These are phyloP conservation scores for Ceriagrion tenellum DNA, from an alignment of 2,888 invertebrate genomes.

Conservation along the genomic window DNA sequence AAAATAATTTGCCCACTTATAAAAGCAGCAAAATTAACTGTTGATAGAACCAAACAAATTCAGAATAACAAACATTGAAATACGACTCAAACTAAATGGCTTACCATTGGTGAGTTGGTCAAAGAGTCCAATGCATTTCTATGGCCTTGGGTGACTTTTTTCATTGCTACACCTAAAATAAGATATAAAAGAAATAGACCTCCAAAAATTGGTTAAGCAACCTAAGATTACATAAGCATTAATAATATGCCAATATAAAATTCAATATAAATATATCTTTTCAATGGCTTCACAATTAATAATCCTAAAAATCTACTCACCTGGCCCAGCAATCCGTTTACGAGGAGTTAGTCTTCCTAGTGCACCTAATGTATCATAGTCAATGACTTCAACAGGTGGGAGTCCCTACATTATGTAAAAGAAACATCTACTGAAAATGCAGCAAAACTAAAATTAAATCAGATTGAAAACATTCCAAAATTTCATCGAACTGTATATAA, in stretches of 20 bases:
- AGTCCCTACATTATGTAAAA: constrained; percentile 59
- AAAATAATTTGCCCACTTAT: no score
- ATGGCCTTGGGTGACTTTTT: constrained; percentile 76
- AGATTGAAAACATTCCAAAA: background rate
- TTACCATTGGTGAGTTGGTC: constrained; percentile 20
- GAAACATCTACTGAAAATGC: background rate
- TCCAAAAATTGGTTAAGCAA: background rate
- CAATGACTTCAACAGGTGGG: background rate
- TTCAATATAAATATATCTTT: no score
- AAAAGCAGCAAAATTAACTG: no score
- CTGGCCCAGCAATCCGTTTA: background rate
- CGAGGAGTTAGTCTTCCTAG: background rate
- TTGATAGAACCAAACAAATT: no score
- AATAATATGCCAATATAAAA: background rate
- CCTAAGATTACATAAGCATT: constrained; percentile 62
- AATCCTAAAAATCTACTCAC: background rate
- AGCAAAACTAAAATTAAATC: background rate
- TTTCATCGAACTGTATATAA: no score
- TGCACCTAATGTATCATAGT: background rate
- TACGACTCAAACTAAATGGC: background rate
- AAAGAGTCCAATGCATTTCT: constrained; percentile 33
- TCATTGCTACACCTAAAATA: constrained; percentile 74
- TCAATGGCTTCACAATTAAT: background rate
- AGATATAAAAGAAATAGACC: background rate
- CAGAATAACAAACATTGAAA: no score